Conservation (phyloP, 2,888 invertebrate genomes). For the Fragum fragum region DNA sequence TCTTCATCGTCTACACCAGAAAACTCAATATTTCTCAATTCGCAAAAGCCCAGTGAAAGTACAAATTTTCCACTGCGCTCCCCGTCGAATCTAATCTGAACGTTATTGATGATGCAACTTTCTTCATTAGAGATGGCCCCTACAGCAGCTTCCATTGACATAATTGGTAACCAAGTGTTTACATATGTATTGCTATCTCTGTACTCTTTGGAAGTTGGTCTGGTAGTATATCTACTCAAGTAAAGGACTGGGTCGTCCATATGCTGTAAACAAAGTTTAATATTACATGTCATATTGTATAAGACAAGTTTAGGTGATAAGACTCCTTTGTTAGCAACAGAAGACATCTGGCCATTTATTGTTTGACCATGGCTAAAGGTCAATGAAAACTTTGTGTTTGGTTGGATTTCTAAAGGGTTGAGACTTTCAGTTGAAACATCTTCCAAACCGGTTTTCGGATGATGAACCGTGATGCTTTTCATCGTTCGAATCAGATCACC, state of each 20-base stretch:
- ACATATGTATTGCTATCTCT: conserved; percentile 50
- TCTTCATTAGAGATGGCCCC: conserved; percentile 63
- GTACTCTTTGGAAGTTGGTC: conserved; percentile 53
- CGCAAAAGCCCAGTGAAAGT: conserved; percentile 58
- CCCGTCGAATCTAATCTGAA: conserved; percentile 60
- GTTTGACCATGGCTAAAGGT: conserved; percentile 63
- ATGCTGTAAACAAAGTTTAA: conserved; percentile 69
- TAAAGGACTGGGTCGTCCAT: conserved; percentile 67
- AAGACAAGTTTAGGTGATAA: conserved; percentile 64
- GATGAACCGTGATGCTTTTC: neutral
- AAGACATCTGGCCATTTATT: conserved; percentile 66
- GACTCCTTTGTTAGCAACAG: conserved; percentile 61
- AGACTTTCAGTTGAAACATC: conserved; percentile 58
- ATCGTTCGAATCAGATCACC: conserved; percentile 28
- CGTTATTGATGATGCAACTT: conserved; percentile 65
- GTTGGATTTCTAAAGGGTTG: conserved; percentile 39
- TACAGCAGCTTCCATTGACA: conserved; percentile 75
- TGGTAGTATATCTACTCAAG: conserved; percentile 66
- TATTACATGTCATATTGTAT: conserved; percentile 66
- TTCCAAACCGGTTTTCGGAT: conserved; percentile 18
- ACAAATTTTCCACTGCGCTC: conserved; percentile 64
- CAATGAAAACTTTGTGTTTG: conserved; percentile 65
- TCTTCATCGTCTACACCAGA: conserved; percentile 55
- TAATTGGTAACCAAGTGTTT: conserved; percentile 70
- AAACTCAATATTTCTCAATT: conserved; percentile 70